Evolutionary conservation across 1,140 invertebrate species (phyloP), one percentile per base, ranked within the genome.

Genomic region (Venustaconcha ellipsiformis): DNA sequence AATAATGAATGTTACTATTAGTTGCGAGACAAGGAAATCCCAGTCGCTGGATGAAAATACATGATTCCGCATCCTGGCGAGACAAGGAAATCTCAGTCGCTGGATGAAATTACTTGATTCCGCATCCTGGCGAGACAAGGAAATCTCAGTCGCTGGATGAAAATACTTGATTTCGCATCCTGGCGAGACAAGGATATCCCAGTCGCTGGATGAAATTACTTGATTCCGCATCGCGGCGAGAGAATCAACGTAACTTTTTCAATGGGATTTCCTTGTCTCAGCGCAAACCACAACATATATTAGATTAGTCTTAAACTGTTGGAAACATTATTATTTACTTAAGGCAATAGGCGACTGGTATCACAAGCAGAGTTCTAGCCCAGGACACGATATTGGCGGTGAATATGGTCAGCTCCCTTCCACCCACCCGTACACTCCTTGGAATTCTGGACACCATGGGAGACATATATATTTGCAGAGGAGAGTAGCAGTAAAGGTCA

Each of bases 351-450:
- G 84, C 86, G 59, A 87, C 83, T 14, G 84, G 86, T 57, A 87
- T 78, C 56, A 84, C 79, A 15, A 87, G 81, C 12, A 81, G 48
- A 23, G 86, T 87, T 67, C 86, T 72, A 12, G 81, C 59, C 79
- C 82, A 84, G 6, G 86, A 83, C 20, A 86, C 82, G 57, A 84
- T 84, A 70, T 87, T 87, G 57, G 86, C 86, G n/a, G 82, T 80
- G 70, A 87, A 87, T 18, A 85, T 76, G 12, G 71, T 73, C 57
- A 76, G 37, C 48, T 72, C 63, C 0, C 17, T 55, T 2, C 70
- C 79, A 23, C 72, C 59, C 65, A 83, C 17, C 14, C 65, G 48
- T 14, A 83, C 72, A 62, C 58, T 55, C 6, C 83, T 68, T 14
- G 84, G 84, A 18, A 85, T 58, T 59, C 57, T 77, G 60, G 76